Evolutionary conservation across 2,888 invertebrate species (phyloP), one percentile per base, ranked within the genome.

Genomic region (Catocala nupta): DNA sequence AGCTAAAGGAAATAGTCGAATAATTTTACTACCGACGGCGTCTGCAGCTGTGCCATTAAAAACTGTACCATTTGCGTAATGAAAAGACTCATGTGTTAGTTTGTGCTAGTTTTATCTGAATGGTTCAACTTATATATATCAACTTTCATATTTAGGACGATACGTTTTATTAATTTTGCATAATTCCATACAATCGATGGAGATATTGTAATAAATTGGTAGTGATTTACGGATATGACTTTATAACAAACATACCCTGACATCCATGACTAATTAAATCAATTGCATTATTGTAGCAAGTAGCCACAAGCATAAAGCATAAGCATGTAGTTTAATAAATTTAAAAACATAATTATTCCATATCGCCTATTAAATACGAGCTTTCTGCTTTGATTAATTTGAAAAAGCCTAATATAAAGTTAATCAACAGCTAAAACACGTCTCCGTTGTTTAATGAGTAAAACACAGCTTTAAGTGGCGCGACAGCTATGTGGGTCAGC

Each of bases 31-130:
- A 81, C 83, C 81, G 84, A 85, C 87, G 85, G 80, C 83, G 83
- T 87, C 85, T 83, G 78, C 88, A 87, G 79, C 86, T 88, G 85
- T 83, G 76, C 70, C 86, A 86, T 89, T 66, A 68, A 70, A 69
- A 72, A 70, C 71, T 73, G 68, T 71, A 65, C 59, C 45, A 36
- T 65, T 66, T 13, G 50, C 53, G 5, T 36, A 57, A 54, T 51
- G 39, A 70, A 55, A 42, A 63, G 53, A 55, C 53, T 63, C 58
- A 51, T 43, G 47, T 57, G 49, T 62, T 62, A 42, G 51, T 61
- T 50, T 39, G 48, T 60, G 47, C 44, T 7, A 59, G 16, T 34
- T 25, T 25, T 12, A 44, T 11, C 12, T 44, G 44, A 44, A 9
- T 44, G 11, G 12, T 9, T 44, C n/a, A 39, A 39, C 25, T 48